Conservation (phyloP, 1,140 invertebrate genomes). For the honey bee (Apis mellifera) region DNA sequence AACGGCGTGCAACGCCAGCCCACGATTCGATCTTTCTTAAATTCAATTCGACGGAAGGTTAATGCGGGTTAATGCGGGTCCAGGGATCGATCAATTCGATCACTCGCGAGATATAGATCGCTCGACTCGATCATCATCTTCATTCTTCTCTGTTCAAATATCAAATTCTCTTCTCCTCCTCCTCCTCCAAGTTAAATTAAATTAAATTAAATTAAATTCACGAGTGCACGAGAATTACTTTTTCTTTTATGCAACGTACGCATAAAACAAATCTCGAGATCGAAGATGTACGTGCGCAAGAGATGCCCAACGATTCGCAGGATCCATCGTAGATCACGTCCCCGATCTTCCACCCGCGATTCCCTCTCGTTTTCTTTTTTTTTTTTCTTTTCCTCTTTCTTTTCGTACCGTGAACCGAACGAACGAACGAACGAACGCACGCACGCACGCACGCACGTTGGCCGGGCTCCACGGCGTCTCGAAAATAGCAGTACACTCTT, state of each 20-base stretch:
- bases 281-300: not conserved
- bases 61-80: conserved; percentile 16
- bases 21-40: not conserved
- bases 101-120: conserved; percentile 13
- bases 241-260: no score
- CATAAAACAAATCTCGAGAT: not conserved
- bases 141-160: not conserved
- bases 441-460: conserved; percentile 44
- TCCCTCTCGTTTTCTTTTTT: conserved; percentile 9
- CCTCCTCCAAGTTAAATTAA: not conserved
- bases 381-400: no score
- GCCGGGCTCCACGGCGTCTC: conserved; percentile 60
- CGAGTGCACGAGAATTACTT: no score
- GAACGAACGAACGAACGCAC: not conserved
- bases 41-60: conserved; percentile 4
- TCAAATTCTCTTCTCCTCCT: no score
- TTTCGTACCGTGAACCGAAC: conserved; percentile 32
- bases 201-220: not conserved
- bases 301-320: not conserved
- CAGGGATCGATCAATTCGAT: conserved; percentile 2
- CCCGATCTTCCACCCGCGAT: conserved; percentile 53
- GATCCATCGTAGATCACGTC: conserved; percentile 22
- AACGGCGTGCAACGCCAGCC: not conserved
- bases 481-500: conserved; percentile 63
- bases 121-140: not conserved